Conservation (phyloP, 2,888 invertebrate genomes). For the Limnephilus rhombicus region DNA sequence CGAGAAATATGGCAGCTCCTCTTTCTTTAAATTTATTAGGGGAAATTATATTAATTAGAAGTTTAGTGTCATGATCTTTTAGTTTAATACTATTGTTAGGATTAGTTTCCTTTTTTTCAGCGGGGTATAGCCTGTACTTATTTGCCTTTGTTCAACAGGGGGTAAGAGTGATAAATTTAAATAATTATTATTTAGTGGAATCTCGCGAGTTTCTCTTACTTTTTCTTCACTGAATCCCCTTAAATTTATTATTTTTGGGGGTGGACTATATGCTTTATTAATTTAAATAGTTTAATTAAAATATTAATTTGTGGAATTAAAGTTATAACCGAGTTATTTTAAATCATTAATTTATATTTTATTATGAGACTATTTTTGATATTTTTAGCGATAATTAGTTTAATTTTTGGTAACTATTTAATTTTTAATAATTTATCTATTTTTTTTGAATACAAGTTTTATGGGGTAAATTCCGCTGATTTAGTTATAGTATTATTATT, state of each 20-base stretch:
- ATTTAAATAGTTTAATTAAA: slow-evolving; percentile 83
- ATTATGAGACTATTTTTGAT: slow-evolving; percentile 76
- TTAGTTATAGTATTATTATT: slow-evolving; percentile 78
- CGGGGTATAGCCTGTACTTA: slow-evolving; percentile 73
- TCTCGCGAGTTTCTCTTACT: slow-evolving; percentile 80
- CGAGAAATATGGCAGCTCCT: slow-evolving; percentile 82
- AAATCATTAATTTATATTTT: slow-evolving; percentile 76
- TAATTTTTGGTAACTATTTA: slow-evolving; percentile 58
- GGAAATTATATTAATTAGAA: slow-evolving; percentile 82
- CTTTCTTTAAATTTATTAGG: slow-evolving; percentile 83
- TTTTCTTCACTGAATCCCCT: slow-evolving; percentile 80
- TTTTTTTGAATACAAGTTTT: no score
- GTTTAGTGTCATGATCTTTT: slow-evolving; percentile 76
- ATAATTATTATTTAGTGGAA: slow-evolving; percentile 75
- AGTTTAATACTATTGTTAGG: slow-evolving; percentile 77
- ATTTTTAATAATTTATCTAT: no score
- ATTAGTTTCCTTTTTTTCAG: slow-evolving; percentile 81
- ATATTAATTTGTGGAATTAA: slow-evolving; percentile 83
- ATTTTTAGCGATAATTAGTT: slow-evolving; percentile 72
- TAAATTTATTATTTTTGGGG: slow-evolving; percentile 81
- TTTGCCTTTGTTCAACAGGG: slow-evolving; percentile 82
- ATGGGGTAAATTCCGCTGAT: slow-evolving; percentile 66
- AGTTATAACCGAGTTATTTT: slow-evolving; percentile 76
- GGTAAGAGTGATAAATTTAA: slow-evolving; percentile 74
- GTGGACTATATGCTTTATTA: slow-evolving; percentile 77